phyloP scores from a whole-genome alignment of 2,888 invertebrate species.

The Atethmia centrago region DNA sequence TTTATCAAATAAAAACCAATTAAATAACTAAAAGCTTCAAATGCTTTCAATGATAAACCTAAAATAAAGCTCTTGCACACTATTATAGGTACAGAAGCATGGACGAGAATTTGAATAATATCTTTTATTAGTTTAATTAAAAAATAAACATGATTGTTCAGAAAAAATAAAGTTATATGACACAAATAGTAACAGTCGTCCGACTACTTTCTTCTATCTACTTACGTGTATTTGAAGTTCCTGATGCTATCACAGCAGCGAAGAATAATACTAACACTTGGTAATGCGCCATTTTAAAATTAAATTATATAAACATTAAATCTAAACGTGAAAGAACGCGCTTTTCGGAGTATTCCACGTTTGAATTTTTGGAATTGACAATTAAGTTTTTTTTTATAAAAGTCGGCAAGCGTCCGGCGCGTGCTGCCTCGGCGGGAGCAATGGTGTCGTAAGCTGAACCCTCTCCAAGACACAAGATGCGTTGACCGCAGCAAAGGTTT shows the following conservation, averaged over 20 bases:
- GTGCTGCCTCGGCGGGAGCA: conserved; percentile 79
- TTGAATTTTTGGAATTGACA: conserved; percentile 46
- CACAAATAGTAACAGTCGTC: conserved; percentile 74
- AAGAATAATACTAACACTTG: conserved; percentile 80
- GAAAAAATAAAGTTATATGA: conserved; percentile 68
- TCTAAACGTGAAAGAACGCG: conserved; percentile 12
- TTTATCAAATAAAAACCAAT: neutral
- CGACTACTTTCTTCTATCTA: conserved; percentile 83
- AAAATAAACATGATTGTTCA: conserved; percentile 12
- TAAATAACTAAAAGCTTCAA: neutral
- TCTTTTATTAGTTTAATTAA: no score
- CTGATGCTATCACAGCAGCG: conserved; percentile 77
- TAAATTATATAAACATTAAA: conserved; percentile 41
- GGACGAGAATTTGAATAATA: neutral
- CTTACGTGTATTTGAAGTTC: conserved; percentile 86
- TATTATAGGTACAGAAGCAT: neutral
- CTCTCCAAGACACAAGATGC: conserved; percentile 73
- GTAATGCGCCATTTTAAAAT: conserved; percentile 77
- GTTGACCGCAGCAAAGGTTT: conserved; percentile 71
- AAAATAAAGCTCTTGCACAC: neutral
- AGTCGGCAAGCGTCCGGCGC: conserved; percentile 76
- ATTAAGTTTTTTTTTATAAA: conserved; percentile 56
- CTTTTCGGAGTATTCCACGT: conserved; percentile 37
- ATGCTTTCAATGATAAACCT: no score
- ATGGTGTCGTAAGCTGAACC: conserved; percentile 73